A percentile compares a stretch with the other conserved stretches of the same genome.
Evolutionary conservation across 2,888 invertebrate species (phyloP).

Genomic region (Cyclophora punctaria): DNA sequence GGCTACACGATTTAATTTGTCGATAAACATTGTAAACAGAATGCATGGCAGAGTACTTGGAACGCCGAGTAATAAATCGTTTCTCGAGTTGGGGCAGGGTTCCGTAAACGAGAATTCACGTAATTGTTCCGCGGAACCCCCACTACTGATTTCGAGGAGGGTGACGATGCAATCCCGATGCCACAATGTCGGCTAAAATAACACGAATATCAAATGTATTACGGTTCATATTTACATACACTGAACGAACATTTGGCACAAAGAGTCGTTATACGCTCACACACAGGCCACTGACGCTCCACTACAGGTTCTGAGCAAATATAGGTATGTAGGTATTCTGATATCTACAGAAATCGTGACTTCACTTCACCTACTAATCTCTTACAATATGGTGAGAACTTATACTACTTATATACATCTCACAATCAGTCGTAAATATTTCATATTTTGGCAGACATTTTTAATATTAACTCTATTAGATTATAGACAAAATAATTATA

Average conservation of each 20-base stretch:
- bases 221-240: constrained; percentile 50
- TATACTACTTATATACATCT: constrained; percentile 70
- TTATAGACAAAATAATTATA: constrained; percentile 33
- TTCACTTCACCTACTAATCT: constrained; percentile 48
- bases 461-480: constrained; percentile 37
- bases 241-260: constrained; percentile 67
- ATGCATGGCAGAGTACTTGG: constrained; percentile 24
- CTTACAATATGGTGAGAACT: constrained; percentile 63
- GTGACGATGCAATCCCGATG: constrained; percentile 26
- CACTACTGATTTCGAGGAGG: constrained; percentile 17
- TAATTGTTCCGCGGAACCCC: constrained; percentile 20
- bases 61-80: constrained; percentile 28
- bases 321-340: constrained; percentile 65
- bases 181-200: constrained; percentile 35
- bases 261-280: constrained; percentile 62
- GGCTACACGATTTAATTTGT: neutral
- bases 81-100: constrained; percentile 17
- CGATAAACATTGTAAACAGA: constrained; percentile 25
- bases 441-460: constrained; percentile 67
- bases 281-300: constrained; percentile 44
- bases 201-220: constrained; percentile 41
- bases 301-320: constrained; percentile 71
- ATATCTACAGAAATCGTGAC: constrained; percentile 63
- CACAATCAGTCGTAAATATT: constrained; percentile 70
- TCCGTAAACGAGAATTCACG: constrained; percentile 14